Percentiles rank a stretch among this genome's conserved stretches.
Evolutionary conservation across 2,797 vertebrate genomes (phyloP).

Genomic region (Hydrolagus colliei): DNA sequence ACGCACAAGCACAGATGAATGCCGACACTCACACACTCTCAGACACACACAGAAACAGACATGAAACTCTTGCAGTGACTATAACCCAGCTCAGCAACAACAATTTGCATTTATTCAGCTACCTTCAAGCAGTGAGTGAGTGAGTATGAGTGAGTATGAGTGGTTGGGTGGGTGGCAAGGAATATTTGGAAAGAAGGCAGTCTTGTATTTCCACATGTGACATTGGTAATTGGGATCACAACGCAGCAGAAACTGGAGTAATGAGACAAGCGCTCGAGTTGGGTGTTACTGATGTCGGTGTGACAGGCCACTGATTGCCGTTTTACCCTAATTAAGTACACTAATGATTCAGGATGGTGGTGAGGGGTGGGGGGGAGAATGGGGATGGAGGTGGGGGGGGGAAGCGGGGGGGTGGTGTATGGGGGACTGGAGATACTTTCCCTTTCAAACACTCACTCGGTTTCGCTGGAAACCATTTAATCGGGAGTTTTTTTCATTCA

Average conservation of each 20-base stretch:
- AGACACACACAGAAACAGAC: not conserved
- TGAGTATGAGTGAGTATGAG: no score
- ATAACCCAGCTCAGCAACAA: no score
- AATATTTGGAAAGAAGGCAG: not conserved
- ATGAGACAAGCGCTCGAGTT: constrained; percentile 18
- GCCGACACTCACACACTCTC: not conserved
- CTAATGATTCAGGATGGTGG: not conserved
- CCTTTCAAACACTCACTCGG: constrained; percentile 13
- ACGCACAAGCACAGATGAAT: no score
- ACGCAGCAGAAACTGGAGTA: constrained; percentile 23
- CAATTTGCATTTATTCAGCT: not conserved
- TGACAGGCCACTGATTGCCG: constrained; percentile 10
- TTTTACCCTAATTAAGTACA: constrained; percentile 21
- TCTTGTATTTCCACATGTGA: not conserved
- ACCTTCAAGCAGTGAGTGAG: not conserved
- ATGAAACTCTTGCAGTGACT: not conserved
- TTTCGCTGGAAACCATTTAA: constrained; percentile 8
- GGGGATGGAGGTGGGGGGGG: not conserved
- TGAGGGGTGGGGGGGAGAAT: not conserved
- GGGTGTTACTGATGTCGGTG: constrained; percentile 8
- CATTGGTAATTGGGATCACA: constrained; percentile 20
- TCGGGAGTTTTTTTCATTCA: not conserved
- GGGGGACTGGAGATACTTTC: not conserved
- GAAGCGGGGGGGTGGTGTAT: not conserved
- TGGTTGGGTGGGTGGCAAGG: not conserved